Evolutionary conservation across 2,113 vertebrate species (phyloP).

Genomic region (Aviceda subcristata): DNA sequence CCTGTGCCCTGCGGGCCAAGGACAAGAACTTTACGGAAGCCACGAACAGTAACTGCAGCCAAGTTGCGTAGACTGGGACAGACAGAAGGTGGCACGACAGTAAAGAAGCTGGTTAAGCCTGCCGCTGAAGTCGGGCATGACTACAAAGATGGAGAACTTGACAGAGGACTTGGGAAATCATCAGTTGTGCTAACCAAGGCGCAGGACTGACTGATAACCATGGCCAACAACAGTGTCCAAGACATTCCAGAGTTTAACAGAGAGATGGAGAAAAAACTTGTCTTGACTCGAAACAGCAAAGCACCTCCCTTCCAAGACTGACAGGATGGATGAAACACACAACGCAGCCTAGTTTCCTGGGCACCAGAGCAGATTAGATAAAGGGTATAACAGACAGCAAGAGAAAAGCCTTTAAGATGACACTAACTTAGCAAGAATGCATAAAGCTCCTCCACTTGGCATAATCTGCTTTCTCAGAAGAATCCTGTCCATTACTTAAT

Average conservation of each 20-base stretch:
- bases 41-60: not conserved
- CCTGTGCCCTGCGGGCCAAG: rapidly evolving
- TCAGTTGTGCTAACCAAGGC: not conserved
- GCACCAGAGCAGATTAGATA: not conserved
- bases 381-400: not conserved
- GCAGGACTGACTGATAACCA: not conserved
- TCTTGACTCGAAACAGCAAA: not conserved
- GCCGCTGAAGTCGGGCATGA: not conserved
- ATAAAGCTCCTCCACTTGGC: not conserved
- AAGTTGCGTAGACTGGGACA: not conserved
- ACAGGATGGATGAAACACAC: not conserved
- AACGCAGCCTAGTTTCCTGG: rapidly evolving
- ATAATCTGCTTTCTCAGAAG: not conserved
- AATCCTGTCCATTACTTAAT: not conserved
- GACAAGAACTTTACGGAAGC: not conserved
- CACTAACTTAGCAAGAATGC: not conserved
- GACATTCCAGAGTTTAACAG: not conserved
- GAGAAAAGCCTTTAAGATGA: not conserved
- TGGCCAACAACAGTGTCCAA: not conserved
- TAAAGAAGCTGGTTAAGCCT: not conserved
- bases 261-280: not conserved
- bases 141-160: not conserved
- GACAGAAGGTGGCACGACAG: not conserved
- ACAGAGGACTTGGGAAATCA: not conserved
- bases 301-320: not conserved